phyloP scores from a whole-genome alignment of 2,797 vertebrate genomes.

The Galago senegalensis region DNA sequence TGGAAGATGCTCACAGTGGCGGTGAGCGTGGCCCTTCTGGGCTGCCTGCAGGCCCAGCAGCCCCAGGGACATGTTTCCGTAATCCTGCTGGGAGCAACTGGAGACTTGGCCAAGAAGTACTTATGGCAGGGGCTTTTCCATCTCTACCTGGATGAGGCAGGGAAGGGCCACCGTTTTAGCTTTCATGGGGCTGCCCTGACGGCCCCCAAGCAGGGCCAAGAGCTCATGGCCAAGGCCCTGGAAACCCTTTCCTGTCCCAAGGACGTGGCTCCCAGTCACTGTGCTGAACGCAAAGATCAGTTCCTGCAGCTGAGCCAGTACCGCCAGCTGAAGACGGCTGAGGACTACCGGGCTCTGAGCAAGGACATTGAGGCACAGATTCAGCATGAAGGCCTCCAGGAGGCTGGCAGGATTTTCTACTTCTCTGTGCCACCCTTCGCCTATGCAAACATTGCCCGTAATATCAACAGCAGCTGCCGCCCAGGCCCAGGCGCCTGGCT shows the following conservation, averaged over 20 bases:
- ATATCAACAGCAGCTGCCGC: slow-evolving; percentile 94
- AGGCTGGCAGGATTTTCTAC: slow-evolving; percentile 96
- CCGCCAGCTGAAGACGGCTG: slow-evolving; percentile 90
- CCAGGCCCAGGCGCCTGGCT: slow-evolving; percentile 92
- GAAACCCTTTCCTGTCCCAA: slow-evolving; percentile 92
- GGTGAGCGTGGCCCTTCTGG: slow-evolving; percentile 79
- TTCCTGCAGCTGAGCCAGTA: slow-evolving; percentile 94
- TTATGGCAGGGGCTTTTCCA: slow-evolving; percentile 98
- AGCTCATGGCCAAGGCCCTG: slow-evolving; percentile 92
- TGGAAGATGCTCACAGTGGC: slow-evolving; percentile 83
- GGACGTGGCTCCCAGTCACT: slow-evolving; percentile 88
- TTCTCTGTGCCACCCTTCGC: slow-evolving; percentile 96
- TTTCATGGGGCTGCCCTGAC: slow-evolving; percentile 94
- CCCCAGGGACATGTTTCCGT: slow-evolving; percentile 93
- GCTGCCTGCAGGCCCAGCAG: slow-evolving; percentile 75
- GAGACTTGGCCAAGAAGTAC: slow-evolving; percentile 97
- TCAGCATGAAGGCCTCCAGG: slow-evolving; percentile 91
- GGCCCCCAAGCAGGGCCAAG: slow-evolving; percentile 88
- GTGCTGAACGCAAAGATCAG: slow-evolving; percentile 94
- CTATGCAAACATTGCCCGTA: slow-evolving; percentile 93
- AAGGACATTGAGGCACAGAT: slow-evolving; percentile 90
- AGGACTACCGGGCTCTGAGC: slow-evolving; percentile 92
- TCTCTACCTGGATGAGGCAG: slow-evolving; percentile 93
- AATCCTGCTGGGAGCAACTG: slow-evolving; percentile 95
- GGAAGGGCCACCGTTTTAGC: slow-evolving; percentile 93